Evolutionary conservation across 1,140 invertebrate genomes (phyloP).

Genomic region (Dufourea novaeangliae): DNA sequence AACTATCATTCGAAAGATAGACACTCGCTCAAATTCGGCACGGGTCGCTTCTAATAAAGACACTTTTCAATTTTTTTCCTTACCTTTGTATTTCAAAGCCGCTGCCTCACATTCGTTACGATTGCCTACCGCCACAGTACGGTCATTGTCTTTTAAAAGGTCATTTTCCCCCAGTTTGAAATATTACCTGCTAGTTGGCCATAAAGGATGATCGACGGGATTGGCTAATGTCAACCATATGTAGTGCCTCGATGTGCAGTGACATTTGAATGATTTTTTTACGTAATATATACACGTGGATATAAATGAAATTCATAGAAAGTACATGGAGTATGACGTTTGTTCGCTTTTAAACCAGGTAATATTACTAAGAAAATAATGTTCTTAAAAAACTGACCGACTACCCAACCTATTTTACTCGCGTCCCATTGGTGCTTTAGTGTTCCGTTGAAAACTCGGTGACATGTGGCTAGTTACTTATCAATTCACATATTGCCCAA

Average conservation of each 20-base stretch:
- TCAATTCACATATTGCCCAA: background rate
- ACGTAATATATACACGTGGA: background rate
- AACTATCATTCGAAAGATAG: constrained; percentile 45
- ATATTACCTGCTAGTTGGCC: background rate
- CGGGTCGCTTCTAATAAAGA: constrained; percentile 77
- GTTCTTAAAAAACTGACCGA: background rate
- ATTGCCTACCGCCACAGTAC: background rate
- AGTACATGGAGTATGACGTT: background rate
- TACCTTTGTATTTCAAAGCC: background rate
- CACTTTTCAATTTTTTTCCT: constrained; percentile 73
- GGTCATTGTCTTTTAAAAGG: constrained; percentile 8
- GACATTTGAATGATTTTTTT: background rate
- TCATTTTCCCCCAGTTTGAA: background rate
- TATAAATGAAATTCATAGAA: background rate
- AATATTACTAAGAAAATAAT: background rate
- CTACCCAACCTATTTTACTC: background rate
- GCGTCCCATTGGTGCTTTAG: background rate
- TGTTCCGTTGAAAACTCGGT: background rate
- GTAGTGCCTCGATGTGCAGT: background rate
- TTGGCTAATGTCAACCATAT: too few species aligned
- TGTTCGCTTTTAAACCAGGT: background rate
- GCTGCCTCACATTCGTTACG: background rate
- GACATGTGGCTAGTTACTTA: background rate
- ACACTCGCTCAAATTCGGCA: constrained; percentile 71
- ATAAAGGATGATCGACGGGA: background rate